Conservation (phyloP, 1,140 invertebrate genomes). For the Hirudo medicinalis region DNA sequence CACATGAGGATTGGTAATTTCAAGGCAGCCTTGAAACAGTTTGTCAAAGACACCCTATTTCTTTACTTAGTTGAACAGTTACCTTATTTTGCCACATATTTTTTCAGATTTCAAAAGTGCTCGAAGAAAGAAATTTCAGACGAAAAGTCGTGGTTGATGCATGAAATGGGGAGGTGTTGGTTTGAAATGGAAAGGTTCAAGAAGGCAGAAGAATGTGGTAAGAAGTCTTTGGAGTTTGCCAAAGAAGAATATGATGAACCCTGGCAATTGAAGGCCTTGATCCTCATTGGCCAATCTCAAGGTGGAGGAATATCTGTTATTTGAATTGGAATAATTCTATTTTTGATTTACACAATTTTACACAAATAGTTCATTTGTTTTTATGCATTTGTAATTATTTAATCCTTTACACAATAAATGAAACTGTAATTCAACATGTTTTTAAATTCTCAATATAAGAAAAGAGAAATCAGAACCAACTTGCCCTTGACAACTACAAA, state of each 20-base stretch:
- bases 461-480: background rate
- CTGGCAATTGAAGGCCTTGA: constrained; percentile 39
- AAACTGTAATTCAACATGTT: too few species aligned
- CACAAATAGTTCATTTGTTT: background rate
- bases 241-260: constrained; percentile 34
- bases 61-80: too few species aligned
- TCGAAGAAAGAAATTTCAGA: constrained; percentile 32
- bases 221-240: constrained; percentile 37
- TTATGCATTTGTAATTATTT: background rate
- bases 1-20: background rate
- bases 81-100: too few species aligned
- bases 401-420: background rate
- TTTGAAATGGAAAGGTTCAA: constrained; percentile 33
- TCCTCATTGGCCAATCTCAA: constrained; percentile 38
- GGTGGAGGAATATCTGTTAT: background rate
- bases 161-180: constrained; percentile 41
- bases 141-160: constrained; percentile 40
- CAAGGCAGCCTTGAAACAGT: constrained; percentile 10
- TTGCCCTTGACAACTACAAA: background rate
- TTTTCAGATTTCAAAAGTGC: constrained; percentile 28
- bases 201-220: constrained; percentile 37
- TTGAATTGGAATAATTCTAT: too few species aligned
- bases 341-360: too few species aligned
- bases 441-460: background rate
- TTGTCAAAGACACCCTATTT: too few species aligned